phyloP scores from a whole-genome alignment of 2,888 invertebrate genomes.

The Synanthedon andrenaeformis region DNA sequence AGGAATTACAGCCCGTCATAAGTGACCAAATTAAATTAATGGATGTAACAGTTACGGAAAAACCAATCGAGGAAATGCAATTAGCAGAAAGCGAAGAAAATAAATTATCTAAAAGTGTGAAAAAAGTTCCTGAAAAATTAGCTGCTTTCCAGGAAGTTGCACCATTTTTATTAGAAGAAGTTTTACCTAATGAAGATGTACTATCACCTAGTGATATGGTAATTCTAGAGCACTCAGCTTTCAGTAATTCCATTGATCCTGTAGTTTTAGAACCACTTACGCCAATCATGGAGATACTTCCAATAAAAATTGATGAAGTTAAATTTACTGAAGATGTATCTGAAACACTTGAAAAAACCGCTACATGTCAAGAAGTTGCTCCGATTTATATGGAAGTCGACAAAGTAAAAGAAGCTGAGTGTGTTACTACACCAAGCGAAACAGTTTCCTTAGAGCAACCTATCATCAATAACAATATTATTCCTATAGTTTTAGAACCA shows the following conservation, averaged over 20 bases:
- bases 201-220: background rate
- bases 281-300: background rate
- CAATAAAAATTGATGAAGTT: background rate
- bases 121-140: background rate
- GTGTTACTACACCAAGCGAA: background rate
- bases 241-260: background rate
- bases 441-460: background rate
- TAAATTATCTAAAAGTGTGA: background rate
- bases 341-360: background rate
- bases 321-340: background rate
- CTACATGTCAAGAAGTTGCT: background rate
- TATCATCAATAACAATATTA: background rate
- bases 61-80: background rate
- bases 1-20: background rate
- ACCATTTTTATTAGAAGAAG: background rate
- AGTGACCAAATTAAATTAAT: background rate
- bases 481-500: background rate
- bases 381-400: background rate
- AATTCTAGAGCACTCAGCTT: background rate
- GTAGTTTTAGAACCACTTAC: background rate
- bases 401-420: background rate
- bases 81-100: background rate
- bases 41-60: background rate
- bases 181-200: too few species aligned
- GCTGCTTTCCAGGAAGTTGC: background rate